Percentiles rank a stretch among this genome's conserved stretches.
Conservation (phyloP, 1,140 invertebrate species). For the Pteromalus puparum region DNA sequence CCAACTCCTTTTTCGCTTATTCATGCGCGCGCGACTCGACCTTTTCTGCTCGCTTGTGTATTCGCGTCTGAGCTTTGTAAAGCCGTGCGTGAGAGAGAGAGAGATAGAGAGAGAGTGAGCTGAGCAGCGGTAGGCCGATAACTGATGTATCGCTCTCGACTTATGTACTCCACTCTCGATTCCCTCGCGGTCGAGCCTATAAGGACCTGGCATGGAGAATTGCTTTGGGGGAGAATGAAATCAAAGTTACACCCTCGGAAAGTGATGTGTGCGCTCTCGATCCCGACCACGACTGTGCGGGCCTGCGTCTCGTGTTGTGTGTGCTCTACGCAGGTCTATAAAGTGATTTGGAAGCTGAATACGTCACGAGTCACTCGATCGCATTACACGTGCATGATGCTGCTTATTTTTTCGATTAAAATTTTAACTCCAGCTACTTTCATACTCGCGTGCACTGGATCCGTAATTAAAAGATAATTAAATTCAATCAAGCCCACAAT, state of each 20-base stretch:
- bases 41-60: no score
- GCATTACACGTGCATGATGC: no score
- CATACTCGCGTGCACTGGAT: not conserved
- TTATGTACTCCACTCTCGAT: not conserved
- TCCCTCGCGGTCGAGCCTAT: slow-evolving; percentile 26
- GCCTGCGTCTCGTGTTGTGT: no score
- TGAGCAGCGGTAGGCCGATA: slow-evolving; percentile 3
- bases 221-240: slow-evolving; percentile 33
- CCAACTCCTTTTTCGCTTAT: slow-evolving; percentile 32
- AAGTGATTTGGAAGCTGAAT: no score
- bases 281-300: not conserved
- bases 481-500: not conserved
- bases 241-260: slow-evolving; percentile 30
- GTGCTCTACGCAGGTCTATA: not conserved
- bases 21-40: no score
- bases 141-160: slow-evolving; percentile 25
- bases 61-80: not conserved
- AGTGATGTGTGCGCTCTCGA: no score
- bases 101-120: not conserved
- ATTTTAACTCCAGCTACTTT: no score
- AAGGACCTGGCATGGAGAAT: not conserved
- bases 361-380: no score
- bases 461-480: not conserved
- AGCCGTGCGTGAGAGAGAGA: not conserved
- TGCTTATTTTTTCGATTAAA: no score